These are phyloP conservation scores for Dromas ardeola DNA, from an alignment of 2,113 vertebrate genomes.

Conservation along the genomic window DNA sequence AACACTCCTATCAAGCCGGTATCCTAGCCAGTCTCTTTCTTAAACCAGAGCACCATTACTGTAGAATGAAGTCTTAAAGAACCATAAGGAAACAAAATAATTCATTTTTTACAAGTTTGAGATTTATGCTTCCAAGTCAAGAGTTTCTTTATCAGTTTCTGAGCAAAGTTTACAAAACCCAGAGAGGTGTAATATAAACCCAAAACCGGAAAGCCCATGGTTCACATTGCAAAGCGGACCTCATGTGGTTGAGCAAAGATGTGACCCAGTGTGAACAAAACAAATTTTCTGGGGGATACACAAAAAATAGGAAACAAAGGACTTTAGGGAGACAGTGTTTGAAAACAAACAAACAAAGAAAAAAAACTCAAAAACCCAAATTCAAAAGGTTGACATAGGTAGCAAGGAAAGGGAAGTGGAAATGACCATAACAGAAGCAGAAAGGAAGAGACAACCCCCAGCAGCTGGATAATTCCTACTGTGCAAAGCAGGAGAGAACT, in stretches of 20 bases:
- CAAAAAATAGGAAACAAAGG: background rate
- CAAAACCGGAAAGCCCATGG: background rate
- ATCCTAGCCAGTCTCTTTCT: background rate
- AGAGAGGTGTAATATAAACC: background rate
- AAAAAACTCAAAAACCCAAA: background rate
- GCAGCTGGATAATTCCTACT: background rate
- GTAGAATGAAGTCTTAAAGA: background rate
- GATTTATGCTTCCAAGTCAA: background rate
- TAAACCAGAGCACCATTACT: background rate
- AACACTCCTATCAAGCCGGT: background rate
- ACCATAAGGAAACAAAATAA: background rate
- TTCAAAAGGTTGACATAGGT: background rate
- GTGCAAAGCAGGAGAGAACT: background rate
- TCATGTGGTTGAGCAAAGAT: fast-evolving
- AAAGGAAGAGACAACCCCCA: background rate
- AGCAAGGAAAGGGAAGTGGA: background rate
- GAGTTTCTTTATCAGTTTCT: background rate
- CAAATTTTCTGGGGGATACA: background rate
- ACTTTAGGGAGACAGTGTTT: background rate
- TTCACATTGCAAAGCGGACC: background rate
- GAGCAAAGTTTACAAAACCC: background rate
- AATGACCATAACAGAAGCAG: background rate
- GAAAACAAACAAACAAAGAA: background rate
- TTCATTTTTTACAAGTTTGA: background rate
- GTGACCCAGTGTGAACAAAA: background rate